A percentile compares a stretch with the other conserved stretches of the same genome.
phyloP scores from a whole-genome alignment of 2,797 vertebrate species.

The Lagocephalus sceleratus region DNA sequence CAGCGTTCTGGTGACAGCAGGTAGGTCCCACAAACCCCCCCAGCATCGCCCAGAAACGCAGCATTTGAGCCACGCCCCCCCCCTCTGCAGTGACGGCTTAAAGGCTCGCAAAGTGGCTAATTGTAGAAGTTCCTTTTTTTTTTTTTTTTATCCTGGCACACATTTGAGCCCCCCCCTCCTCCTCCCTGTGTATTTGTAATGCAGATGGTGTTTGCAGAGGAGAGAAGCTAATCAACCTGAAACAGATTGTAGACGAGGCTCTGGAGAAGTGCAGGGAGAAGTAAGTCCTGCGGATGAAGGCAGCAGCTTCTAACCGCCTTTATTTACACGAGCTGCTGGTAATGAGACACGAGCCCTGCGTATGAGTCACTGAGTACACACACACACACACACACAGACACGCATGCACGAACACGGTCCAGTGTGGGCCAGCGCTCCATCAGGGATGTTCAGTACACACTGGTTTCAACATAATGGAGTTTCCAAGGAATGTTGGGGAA shows the following conservation, averaged over 20 bases:
- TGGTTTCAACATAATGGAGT: conserved; percentile 40
- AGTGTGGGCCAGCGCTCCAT: conserved; percentile 10
- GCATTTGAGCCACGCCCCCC: not conserved
- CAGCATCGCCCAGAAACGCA: conserved; percentile 12
- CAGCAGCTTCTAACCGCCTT: conserved; percentile 11
- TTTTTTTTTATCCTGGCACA: conserved; percentile 1
- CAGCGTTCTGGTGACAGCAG: conserved; percentile 77
- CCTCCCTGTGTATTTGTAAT: conserved; percentile 7
- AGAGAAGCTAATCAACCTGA: conserved; percentile 81
- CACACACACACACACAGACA: conserved; percentile 19
- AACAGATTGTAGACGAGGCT: conserved; percentile 76
- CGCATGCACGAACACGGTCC: conserved; percentile 16
- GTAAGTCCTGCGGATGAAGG: conserved; percentile 44
- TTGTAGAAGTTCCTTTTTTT: conserved; percentile 11
- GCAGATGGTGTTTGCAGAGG: conserved; percentile 80
- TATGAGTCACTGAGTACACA: conserved; percentile 37
- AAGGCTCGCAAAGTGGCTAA: conserved; percentile 19
- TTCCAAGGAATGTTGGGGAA: conserved; percentile 63
- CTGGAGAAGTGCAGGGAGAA: conserved; percentile 73
- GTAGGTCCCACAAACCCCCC: conserved; percentile 45
- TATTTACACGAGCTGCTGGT: conserved; percentile 50
- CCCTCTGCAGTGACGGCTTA: conserved; percentile 4
- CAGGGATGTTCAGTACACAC: conserved; percentile 32
- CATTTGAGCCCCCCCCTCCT: not conserved
- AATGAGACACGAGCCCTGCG: conserved; percentile 20